phyloP scores from a whole-genome alignment of 2,113 vertebrate genomes.

The Isurus oxyrinchus region DNA sequence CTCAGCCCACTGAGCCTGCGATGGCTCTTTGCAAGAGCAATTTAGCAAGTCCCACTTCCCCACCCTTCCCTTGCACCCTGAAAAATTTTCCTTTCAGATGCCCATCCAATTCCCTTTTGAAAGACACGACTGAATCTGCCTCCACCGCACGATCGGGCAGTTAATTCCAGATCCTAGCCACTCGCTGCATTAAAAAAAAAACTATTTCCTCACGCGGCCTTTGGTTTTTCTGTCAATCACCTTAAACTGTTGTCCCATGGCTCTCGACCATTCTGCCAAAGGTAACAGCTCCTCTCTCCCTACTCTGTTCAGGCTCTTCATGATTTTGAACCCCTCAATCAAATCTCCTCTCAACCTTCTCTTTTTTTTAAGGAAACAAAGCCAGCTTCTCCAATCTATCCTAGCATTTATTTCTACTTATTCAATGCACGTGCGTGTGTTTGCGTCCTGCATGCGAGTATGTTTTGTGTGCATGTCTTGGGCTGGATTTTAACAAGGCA shows the following conservation, averaged over 20 bases:
- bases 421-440: background rate
- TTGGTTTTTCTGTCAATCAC: background rate
- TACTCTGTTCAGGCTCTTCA: background rate
- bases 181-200: background rate
- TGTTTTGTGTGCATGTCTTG: background rate
- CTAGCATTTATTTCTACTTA: background rate
- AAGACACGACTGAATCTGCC: too few relatives aligned
- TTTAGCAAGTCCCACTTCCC: background rate
- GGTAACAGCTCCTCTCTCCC: too few relatives aligned
- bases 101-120: too few relatives aligned
- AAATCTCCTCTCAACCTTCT: too few relatives aligned
- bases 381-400: background rate
- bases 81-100: background rate
- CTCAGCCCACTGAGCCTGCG: background rate
- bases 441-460: background rate
- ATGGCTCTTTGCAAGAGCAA: background rate
- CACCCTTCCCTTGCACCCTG: background rate
- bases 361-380: background rate
- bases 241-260: background rate
- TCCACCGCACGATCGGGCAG: too few relatives aligned
- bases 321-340: background rate
- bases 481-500: too few relatives aligned
- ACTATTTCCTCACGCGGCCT: background rate
- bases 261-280: background rate
- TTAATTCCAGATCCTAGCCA: background rate